Evolutionary conservation across 1,140 invertebrate genomes (phyloP).

Genomic region (Patella vulgata): DNA sequence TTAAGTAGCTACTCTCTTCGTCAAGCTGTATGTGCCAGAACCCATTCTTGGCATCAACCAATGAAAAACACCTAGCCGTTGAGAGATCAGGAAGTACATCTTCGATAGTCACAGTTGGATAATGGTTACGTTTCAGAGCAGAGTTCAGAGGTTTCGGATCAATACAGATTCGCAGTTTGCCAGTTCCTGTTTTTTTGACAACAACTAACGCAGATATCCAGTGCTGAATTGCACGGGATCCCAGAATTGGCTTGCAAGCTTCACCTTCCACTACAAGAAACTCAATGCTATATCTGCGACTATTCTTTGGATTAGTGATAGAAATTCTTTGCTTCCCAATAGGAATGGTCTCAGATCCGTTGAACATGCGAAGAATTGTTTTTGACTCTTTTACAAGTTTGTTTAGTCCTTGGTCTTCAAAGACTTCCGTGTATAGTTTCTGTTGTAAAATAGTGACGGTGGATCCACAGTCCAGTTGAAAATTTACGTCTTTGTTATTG

Average conservation of each 20-base stretch:
- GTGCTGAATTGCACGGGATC: conserved; percentile 11
- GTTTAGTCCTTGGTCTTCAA: no score
- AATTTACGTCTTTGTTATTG: conserved; percentile 14
- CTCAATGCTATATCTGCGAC: no score
- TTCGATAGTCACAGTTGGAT: no score
- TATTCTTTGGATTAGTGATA: no score
- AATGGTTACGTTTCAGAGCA: conserved; percentile 38
- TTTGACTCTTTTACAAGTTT: no score
- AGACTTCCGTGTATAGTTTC: no score
- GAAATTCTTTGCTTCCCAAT: no score
- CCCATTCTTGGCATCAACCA: conserved; percentile 46
- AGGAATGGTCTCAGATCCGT: no score
- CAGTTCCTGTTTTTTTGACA: conserved; percentile 32
- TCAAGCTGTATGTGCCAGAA: conserved; percentile 51
- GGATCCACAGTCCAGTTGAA: no score
- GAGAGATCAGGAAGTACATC: conserved; percentile 42
- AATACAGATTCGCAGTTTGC: conserved; percentile 24
- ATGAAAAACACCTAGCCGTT: conserved; percentile 5
- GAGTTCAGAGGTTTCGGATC: conserved; percentile 51
- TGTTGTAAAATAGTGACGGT: no score
- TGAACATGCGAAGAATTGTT: no score
- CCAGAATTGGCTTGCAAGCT: conserved; percentile 15
- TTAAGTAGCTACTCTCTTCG: conserved; percentile 26
- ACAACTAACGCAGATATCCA: conserved; percentile 40
- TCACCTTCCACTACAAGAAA: no score